These are phyloP conservation scores for Anthrax anthrax DNA, from an alignment of 2,888 invertebrate species.

Conservation along the genomic window DNA sequence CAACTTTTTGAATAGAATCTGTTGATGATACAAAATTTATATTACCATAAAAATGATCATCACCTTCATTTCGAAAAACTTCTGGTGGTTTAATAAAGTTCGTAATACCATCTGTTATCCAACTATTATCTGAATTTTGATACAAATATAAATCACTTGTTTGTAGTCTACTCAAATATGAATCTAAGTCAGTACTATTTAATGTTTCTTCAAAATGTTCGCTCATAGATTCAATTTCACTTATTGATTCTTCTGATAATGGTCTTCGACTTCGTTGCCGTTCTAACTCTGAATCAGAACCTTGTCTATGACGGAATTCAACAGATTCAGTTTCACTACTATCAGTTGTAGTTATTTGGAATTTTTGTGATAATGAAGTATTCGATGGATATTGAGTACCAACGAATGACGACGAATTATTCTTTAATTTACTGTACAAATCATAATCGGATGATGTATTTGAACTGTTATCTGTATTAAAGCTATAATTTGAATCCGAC, in stretches of 20 bases:
- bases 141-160: constrained; percentile 36
- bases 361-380: constrained; percentile 22
- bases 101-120: constrained; percentile 21
- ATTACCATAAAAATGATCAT: constrained; percentile 31
- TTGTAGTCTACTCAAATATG: constrained; percentile 51
- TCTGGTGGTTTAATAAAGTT: constrained; percentile 32
- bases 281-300: constrained; percentile 39
- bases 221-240: constrained; percentile 47
- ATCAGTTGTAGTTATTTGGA: constrained; percentile 12
- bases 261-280: constrained; percentile 54
- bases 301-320: constrained; percentile 38
- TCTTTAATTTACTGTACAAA: constrained; percentile 29
- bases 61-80: constrained; percentile 29
- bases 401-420: constrained; percentile 25
- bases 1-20: constrained; percentile 27
- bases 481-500: constrained; percentile 33
- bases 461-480: constrained; percentile 32
- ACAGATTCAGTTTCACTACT: constrained; percentile 35
- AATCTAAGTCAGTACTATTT: constrained; percentile 49
- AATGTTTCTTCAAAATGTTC: constrained; percentile 40
- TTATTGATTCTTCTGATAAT: constrained; percentile 56
- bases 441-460: constrained; percentile 33
- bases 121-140: constrained; percentile 18
- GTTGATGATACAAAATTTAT: constrained; percentile 32
- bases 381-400: constrained; percentile 25